phyloP scores from a whole-genome alignment of 1,140 invertebrate species.

The Drosophila pruinosa region DNA sequence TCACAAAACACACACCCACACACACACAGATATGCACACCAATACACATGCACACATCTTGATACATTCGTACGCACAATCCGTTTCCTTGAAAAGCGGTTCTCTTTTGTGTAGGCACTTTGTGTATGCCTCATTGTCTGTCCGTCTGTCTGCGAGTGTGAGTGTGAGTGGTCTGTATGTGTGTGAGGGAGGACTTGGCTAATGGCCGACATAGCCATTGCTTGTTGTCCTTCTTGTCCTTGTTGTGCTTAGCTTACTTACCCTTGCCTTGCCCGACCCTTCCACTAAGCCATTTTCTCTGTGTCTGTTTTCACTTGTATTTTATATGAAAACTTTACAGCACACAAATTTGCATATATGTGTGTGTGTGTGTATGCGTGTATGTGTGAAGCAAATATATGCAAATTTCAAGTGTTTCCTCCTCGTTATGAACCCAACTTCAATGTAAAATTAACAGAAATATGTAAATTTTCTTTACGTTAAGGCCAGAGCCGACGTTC shows the following conservation, averaged over 20 bases:
- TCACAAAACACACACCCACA: slow-evolving; percentile 49
- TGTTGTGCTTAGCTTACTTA: slow-evolving; percentile 62
- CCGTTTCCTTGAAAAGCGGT: slow-evolving; percentile 65
- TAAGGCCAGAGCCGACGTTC: slow-evolving; percentile 43
- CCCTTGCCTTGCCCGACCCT: slow-evolving; percentile 30
- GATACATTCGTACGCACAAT: slow-evolving; percentile 73
- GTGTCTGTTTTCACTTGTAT: slow-evolving; percentile 78
- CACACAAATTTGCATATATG: slow-evolving; percentile 75
- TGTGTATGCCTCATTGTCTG: slow-evolving; percentile 28
- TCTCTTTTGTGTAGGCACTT: slow-evolving; percentile 73
- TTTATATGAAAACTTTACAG: slow-evolving; percentile 79
- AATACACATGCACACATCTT: slow-evolving; percentile 20
- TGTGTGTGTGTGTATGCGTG: slow-evolving; percentile 35
- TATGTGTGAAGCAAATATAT: slow-evolving; percentile 70
- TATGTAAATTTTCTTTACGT: slow-evolving; percentile 80
- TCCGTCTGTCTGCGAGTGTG: slow-evolving; percentile 4
- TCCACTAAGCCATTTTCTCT: slow-evolving; percentile 66
- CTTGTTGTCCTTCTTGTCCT: slow-evolving; percentile 72
- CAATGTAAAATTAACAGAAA: slow-evolving; percentile 82
- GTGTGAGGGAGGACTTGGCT: neutral
- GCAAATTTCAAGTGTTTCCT: slow-evolving; percentile 82
- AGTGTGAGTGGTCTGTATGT: slow-evolving; percentile 10
- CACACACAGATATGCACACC: slow-evolving; percentile 2
- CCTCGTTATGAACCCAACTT: slow-evolving; percentile 82
- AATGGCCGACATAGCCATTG: slow-evolving; percentile 36